A percentile compares a stretch with the other conserved stretches of the same genome.
phyloP scores from a whole-genome alignment of 2,797 vertebrate genomes.

The Aphelocoma californica region DNA sequence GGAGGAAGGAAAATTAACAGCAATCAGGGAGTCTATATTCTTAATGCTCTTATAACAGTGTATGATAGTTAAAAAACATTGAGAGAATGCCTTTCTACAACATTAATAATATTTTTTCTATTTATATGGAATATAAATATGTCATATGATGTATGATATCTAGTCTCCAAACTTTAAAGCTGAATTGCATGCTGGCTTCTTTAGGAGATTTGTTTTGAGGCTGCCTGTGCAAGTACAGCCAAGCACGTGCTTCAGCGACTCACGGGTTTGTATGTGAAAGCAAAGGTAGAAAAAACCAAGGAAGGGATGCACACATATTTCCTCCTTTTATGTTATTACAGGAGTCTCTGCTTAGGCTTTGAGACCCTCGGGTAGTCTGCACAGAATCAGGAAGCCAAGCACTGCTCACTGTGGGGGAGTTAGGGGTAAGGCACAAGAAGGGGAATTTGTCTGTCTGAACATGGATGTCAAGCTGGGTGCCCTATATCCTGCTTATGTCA shows the following conservation, averaged over 20 bases:
- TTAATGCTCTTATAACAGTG: neutral
- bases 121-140: neutral
- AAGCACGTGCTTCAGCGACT: neutral
- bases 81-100: neutral
- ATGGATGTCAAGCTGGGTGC: neutral
- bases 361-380: neutral
- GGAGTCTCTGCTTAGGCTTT: neutral
- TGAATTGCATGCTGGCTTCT: neutral
- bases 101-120: neutral
- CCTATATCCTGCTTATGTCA: neutral
- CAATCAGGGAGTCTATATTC: neutral
- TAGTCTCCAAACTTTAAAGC: neutral
- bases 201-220: neutral
- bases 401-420: neutral
- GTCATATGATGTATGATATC: neutral
- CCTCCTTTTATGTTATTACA: neutral
- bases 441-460: neutral
- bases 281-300: neutral
- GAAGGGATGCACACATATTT: neutral
- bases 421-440: neutral
- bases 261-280: neutral
- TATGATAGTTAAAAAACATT: neutral
- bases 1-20: neutral
- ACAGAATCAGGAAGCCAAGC: neutral
- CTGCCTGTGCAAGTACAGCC: neutral